These are phyloP conservation scores for Tiliacea aurago DNA, from an alignment of 2,888 invertebrate species.

Conservation along the genomic window DNA sequence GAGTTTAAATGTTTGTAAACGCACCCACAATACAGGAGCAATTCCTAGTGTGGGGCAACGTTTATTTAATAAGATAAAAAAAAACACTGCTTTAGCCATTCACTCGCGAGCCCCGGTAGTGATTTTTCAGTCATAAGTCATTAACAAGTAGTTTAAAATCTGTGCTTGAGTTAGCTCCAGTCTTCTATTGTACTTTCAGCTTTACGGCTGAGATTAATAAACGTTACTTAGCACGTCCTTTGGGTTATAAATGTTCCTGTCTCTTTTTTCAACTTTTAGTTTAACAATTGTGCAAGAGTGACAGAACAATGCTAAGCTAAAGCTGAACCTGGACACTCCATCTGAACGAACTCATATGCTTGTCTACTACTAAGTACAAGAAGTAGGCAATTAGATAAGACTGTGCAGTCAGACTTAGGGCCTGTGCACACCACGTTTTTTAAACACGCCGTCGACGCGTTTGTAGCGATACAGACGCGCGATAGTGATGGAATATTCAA, in stretches of 20 bases:
- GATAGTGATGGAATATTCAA: too few relatives aligned
- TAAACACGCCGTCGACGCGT: too few relatives aligned
- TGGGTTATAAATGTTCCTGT: not conserved
- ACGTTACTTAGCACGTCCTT: not conserved
- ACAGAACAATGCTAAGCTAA: not conserved
- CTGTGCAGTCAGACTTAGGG: not conserved
- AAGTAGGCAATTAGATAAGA: not conserved
- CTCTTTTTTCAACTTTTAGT: not conserved
- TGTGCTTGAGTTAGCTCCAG: not conserved
- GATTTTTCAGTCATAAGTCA: not conserved
- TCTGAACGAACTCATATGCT: not conserved
- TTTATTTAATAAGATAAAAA: too few relatives aligned
- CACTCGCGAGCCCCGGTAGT: too few relatives aligned
- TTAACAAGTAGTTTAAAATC: not conserved
- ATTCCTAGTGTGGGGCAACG: too few relatives aligned
- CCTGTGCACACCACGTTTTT: too few relatives aligned
- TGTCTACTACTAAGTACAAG: not conserved
- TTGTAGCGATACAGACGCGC: too few relatives aligned
- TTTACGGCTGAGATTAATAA: not conserved
- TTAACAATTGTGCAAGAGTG: not conserved
- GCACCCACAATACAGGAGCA: too few relatives aligned
- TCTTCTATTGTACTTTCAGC: not conserved
- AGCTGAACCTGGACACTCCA: not conserved
- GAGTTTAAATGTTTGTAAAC: too few relatives aligned
- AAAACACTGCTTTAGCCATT: too few relatives aligned